A percentile compares a stretch with the other conserved stretches of the same genome.
Conservation (phyloP, 2,888 invertebrate genomes). For the Pimpla rufipes region DNA sequence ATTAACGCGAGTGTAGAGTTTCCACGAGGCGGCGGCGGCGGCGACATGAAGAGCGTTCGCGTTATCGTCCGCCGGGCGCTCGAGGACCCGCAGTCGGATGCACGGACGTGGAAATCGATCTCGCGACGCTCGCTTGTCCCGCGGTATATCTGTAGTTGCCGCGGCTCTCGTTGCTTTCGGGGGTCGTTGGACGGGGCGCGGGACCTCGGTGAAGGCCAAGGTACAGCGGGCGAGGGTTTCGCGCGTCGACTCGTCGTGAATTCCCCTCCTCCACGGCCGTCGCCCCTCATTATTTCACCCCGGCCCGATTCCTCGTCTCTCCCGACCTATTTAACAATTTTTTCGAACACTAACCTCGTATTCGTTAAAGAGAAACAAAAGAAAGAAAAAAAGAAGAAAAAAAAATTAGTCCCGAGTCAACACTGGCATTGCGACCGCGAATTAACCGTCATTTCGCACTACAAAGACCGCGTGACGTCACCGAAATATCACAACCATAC, state of each 20-base stretch:
- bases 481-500: no score
- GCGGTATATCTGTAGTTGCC: not conserved
- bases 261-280: conserved; percentile 1
- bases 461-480: no score
- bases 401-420: no score
- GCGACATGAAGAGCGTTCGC: not conserved
- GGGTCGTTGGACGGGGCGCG: conserved; percentile 16
- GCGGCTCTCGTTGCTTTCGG: conserved; percentile 20
- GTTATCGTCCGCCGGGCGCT: not conserved
- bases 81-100: conserved; percentile 25
- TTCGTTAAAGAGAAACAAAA: not conserved
- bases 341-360: not conserved
- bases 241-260: not conserved
- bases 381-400: no score
- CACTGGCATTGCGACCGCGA: no score
- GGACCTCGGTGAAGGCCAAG: conserved; percentile 49
- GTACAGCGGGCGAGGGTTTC: not conserved
- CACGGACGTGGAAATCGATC: conserved; percentile 38
- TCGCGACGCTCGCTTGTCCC: not conserved
- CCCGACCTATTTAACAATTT: not conserved
- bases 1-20: not conserved
- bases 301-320: not conserved
- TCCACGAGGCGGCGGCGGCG: not conserved
- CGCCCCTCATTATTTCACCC: not conserved
- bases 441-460: no score